Conservation (phyloP, 2,797 vertebrate species). For the Sebastes baramenuke region DNA sequence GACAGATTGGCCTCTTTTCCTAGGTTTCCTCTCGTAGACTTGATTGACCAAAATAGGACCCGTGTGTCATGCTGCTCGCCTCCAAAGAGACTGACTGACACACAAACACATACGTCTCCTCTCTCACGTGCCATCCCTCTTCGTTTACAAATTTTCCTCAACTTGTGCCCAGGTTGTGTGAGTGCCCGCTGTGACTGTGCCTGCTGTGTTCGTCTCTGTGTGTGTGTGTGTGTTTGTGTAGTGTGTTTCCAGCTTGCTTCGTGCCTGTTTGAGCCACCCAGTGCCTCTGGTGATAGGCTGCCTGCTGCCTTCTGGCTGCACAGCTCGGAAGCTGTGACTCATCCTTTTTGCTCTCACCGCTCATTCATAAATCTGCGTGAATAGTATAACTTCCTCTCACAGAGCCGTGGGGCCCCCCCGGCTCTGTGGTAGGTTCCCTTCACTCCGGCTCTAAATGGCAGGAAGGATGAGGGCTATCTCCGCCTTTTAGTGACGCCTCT, state of each 20-base stretch:
- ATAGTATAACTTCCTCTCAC: conserved; percentile 78
- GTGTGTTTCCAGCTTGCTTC: conserved; percentile 40
- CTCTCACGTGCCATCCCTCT: conserved; percentile 40
- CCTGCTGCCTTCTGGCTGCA: conserved; percentile 73
- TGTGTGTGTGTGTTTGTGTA: conserved; percentile 32
- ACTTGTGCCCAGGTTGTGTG: conserved; percentile 35
- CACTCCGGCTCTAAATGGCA: conserved; percentile 56
- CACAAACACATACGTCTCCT: conserved; percentile 29
- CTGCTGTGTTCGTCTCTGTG: conserved; percentile 20
- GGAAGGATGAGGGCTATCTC: conserved; percentile 65
- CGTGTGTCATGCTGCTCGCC: conserved; percentile 50
- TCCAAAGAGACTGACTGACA: conserved; percentile 56
- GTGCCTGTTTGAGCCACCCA: conserved; percentile 60
- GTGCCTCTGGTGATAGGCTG: conserved; percentile 66
- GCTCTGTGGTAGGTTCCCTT: conserved; percentile 62
- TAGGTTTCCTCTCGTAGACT: conserved; percentile 59
- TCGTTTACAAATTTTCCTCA: conserved; percentile 49
- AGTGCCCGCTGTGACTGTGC: conserved; percentile 24
- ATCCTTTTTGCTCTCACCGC: conserved; percentile 71
- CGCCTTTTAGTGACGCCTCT: conserved; percentile 49
- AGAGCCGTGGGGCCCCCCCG: conserved; percentile 37
- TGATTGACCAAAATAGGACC: conserved; percentile 70
- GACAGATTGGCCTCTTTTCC: conserved; percentile 67
- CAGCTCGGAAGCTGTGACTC: conserved; percentile 77
- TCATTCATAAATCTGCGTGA: conserved; percentile 83